Evolutionary conservation across 2,888 invertebrate species (phyloP), one percentile per base, ranked within the genome.

Genomic region (Orchestes rusci): DNA sequence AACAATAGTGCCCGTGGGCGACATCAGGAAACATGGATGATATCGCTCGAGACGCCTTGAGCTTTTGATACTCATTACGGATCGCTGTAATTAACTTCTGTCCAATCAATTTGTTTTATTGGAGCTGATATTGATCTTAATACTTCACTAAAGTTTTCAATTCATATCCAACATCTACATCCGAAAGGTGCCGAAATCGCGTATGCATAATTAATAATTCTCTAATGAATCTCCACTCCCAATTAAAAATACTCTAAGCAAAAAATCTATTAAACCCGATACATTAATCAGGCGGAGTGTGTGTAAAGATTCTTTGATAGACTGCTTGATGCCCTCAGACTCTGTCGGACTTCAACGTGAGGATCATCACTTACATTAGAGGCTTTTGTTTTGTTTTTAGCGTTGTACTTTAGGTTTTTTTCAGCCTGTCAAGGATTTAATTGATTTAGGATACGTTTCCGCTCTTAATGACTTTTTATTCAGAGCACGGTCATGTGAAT

Each of bases 231-330:
- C 45, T 45, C n/a, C n/a, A n/a, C 40, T 41, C 53, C 53, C 54
- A 55, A 57, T 57, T 56, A 55, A 55, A 54, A 53, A 51, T 17
- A 52, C 40, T 54, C 52, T 52, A 46, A 46, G 45, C 41, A 48
- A 54, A 54, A 55, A 57, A 53, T 52, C 54, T 51, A 57, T 57
- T 56, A 57, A 55, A 48, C 45, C 40, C 39, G 29, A 38, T 43
- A 49, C 55, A 57, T 57, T 54, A 57, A 57, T 57, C 57, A 57
- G 55, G 45, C 31, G 8, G 18, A 28, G 31, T 43, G 34, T 44
- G 47, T 43, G 51, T 51, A 45, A 45, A 45, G 43, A 45, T 38
- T 42, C 27, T 51, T 43, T 43, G 51, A 48, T 51, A 48, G 43
- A 42, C 44, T 42, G 47, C 47, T 48, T 48, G 48, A 48, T 48